Percentiles rank a stretch among this genome's conserved stretches.
Evolutionary conservation across 2,888 invertebrate species (phyloP).

Genomic region (Synanthedon andrenaeformis): DNA sequence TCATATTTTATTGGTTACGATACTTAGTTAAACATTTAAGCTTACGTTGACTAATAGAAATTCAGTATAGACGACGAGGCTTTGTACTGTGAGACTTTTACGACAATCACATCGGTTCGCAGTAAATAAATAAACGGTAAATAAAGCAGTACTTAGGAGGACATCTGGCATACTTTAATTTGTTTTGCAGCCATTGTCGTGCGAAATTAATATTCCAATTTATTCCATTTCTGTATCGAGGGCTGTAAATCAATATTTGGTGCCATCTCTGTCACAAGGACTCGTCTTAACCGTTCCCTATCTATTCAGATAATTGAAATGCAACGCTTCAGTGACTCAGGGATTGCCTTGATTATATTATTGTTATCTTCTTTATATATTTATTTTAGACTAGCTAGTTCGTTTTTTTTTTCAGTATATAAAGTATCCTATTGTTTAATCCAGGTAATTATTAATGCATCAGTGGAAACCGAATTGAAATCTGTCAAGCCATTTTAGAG

Average conservation of each 20-base stretch:
- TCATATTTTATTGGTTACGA: no score
- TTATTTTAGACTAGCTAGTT: no score
- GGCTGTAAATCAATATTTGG: conserved; percentile 62
- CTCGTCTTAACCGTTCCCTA: conserved; percentile 22
- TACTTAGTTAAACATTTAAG: no score
- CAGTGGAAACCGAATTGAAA: no score
- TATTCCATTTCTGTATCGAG: conserved; percentile 65
- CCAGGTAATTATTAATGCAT: no score
- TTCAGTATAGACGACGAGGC: no score
- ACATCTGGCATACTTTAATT: conserved; percentile 68
- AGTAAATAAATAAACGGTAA: conserved; percentile 36
- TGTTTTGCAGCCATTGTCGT: conserved; percentile 63
- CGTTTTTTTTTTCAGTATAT: no score
- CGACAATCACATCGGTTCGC: neutral
- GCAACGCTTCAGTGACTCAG: conserved; percentile 28
- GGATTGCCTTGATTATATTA: neutral
- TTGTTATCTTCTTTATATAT: neutral
- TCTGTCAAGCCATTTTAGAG: no score
- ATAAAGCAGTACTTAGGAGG: conserved; percentile 46
- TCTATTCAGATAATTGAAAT: conserved; percentile 31
- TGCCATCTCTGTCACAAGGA: conserved; percentile 35
- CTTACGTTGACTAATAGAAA: no score
- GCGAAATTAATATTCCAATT: conserved; percentile 70
- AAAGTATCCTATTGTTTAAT: no score
- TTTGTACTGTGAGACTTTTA: no score